These are phyloP conservation scores for Aporrectodea caliginosa DNA, from an alignment of 1,140 invertebrate species.

Conservation along the genomic window DNA sequence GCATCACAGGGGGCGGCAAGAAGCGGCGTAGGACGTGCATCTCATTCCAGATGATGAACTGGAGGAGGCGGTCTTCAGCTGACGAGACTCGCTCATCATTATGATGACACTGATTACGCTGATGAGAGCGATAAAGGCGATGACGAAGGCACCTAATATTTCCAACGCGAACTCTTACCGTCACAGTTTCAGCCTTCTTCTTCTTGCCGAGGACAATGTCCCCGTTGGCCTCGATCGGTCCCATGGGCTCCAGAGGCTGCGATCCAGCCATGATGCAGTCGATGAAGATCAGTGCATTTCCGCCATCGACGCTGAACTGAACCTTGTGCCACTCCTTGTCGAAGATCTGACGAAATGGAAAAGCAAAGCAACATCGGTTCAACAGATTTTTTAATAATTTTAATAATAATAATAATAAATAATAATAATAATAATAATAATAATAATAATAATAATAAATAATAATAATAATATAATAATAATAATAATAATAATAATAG, in stretches of 20 bases:
- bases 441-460: too few species aligned
- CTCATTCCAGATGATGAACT: too few species aligned
- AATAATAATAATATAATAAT: too few species aligned
- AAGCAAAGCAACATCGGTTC: too few species aligned
- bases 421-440: too few species aligned
- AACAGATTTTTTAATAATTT: too few species aligned
- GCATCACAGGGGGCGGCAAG: neutral
- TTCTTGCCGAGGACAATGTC: slow-evolving; percentile 65
- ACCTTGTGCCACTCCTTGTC: slow-evolving; percentile 75
- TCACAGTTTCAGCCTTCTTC: slow-evolving; percentile 58
- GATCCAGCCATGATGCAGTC: slow-evolving; percentile 63
- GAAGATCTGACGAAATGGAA: slow-evolving; percentile 70
- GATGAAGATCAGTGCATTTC: slow-evolving; percentile 65
- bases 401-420: too few species aligned
- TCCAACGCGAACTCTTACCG: slow-evolving; percentile 58
- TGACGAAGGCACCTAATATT: neutral
- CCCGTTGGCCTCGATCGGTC: slow-evolving; percentile 65
- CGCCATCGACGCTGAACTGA: slow-evolving; percentile 67
- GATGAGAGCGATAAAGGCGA: neutral
- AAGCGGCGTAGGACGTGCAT: too few species aligned
- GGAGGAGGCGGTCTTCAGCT: too few species aligned
- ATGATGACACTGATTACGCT: neutral
- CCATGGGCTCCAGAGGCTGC: slow-evolving; percentile 58
- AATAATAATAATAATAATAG: too few species aligned
- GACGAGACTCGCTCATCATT: too few species aligned